Conservation (phyloP, 2,888 invertebrate genomes). For the Limnephilus auricula region DNA sequence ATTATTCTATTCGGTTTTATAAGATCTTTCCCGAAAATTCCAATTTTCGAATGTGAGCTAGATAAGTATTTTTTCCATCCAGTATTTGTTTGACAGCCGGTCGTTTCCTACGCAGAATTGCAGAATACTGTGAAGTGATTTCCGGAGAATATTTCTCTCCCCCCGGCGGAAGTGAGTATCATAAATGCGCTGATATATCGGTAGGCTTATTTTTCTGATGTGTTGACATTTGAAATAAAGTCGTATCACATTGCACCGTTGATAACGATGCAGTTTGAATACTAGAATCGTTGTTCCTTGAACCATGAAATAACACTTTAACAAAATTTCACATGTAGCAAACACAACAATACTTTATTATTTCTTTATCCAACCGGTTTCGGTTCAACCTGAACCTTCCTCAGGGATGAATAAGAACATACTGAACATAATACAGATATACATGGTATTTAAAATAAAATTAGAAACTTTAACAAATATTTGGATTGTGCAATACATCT, state of each 20-base stretch:
- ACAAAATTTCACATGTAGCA: no score
- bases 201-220: not conserved
- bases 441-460: no score
- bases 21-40: not conserved
- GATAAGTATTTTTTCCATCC: not conserved
- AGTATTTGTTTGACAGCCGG: not conserved
- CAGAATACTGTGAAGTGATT: slow-evolving; percentile 22
- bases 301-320: not conserved
- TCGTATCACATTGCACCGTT: not conserved
- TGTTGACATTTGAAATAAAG: not conserved
- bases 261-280: not conserved
- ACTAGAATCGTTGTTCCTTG: not conserved
- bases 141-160: not conserved
- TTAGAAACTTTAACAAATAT: not conserved
- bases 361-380: no score
- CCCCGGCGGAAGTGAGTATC: slow-evolving; percentile 13
- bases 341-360: no score
- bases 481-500: not conserved
- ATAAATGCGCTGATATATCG: not conserved
- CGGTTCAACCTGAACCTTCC: no score
- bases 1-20: not conserved
- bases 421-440: no score
- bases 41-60: not conserved
- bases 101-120: not conserved
- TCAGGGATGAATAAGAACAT: no score